These are phyloP conservation scores for Phytoseiulus persimilis DNA, from an alignment of 2,888 invertebrate genomes.

Conservation along the genomic window DNA sequence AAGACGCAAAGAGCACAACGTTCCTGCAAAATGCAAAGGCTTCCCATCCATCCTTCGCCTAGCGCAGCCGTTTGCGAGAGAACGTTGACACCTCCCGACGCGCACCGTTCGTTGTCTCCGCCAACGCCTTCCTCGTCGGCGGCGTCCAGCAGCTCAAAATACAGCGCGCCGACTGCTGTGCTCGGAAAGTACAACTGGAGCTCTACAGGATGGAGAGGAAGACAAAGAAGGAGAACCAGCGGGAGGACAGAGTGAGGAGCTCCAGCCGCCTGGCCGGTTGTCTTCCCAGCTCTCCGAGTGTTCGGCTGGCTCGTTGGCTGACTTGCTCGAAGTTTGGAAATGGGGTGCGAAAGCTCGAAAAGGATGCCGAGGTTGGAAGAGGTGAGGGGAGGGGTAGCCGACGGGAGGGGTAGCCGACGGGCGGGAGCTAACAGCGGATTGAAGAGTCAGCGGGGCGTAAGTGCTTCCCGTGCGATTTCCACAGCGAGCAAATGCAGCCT, in stretches of 20 bases:
- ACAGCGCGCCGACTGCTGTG: neutral
- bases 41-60: conserved; percentile 5
- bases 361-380: neutral
- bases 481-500: neutral
- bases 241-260: too few species aligned
- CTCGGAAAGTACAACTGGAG: neutral
- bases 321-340: neutral
- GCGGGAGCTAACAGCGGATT: neutral
- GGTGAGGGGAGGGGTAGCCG: too few species aligned
- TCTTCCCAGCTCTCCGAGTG: neutral
- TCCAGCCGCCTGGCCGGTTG: neutral
- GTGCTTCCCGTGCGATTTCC: conserved; percentile 5
- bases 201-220: too few species aligned
- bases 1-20: neutral
- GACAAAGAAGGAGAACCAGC: too few species aligned
- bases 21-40: neutral
- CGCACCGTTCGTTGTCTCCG: neutral
- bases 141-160: neutral
- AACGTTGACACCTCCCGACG: neutral
- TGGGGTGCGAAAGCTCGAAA: neutral
- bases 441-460: neutral
- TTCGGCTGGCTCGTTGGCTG: neutral
- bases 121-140: neutral
- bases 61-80: neutral
- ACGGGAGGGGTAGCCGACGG: too few species aligned